Evolutionary conservation across 2,888 invertebrate species (phyloP).

Genomic region (Drosophila prostipennis): DNA sequence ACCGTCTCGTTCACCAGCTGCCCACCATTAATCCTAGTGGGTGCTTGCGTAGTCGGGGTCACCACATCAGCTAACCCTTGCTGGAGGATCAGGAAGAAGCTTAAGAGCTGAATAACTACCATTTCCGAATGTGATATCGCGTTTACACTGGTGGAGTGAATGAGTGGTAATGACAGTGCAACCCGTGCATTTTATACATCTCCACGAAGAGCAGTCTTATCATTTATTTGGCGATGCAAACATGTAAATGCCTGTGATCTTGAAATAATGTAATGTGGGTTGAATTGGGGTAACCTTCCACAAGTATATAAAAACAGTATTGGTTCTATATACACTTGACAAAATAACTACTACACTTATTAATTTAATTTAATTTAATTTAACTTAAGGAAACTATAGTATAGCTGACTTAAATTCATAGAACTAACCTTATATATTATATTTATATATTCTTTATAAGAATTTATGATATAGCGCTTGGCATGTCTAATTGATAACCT

Average conservation of each 20-base stretch:
- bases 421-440: too few relatives aligned
- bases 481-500: too few relatives aligned
- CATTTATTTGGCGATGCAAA: conserved; percentile 17
- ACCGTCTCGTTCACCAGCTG: conserved; percentile 67
- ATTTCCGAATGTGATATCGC: neutral
- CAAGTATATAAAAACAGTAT: neutral
- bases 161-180: neutral
- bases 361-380: too few relatives aligned
- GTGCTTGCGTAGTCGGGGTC: neutral
- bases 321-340: neutral
- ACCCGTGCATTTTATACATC: conserved; percentile 16
- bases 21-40: conserved; percentile 76
- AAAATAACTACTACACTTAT: too few relatives aligned
- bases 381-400: too few relatives aligned
- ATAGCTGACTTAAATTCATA: too few relatives aligned
- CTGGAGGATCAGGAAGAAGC: neutral
- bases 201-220: conserved; percentile 11
- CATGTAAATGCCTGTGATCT: conserved; percentile 33
- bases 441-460: too few relatives aligned
- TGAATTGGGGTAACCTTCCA: neutral
- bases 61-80: neutral
- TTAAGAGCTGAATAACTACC: neutral
- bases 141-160: neutral
- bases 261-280: conserved; percentile 29
- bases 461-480: too few relatives aligned